These are phyloP conservation scores for Dryomyza anilis DNA, from an alignment of 2,888 invertebrate genomes.

Conservation along the genomic window DNA sequence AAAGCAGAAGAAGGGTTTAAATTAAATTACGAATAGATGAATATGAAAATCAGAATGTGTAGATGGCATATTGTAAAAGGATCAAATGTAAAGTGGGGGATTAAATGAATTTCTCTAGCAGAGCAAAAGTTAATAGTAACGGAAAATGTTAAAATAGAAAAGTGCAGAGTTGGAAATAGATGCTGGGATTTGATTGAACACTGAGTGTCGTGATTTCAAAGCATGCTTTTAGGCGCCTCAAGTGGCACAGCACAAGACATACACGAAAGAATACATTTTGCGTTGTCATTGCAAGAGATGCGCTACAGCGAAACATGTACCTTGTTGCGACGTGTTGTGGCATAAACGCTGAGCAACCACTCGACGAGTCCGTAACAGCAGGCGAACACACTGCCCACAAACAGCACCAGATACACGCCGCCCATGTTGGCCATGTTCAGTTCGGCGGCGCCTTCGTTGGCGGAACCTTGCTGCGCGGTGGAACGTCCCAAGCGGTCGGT, in stretches of 20 bases:
- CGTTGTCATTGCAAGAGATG: background rate
- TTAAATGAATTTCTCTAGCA: background rate
- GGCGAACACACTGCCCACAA: slow-evolving; percentile 62
- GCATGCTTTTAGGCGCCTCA: background rate
- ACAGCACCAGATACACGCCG: slow-evolving; percentile 69
- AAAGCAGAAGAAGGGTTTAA: background rate
- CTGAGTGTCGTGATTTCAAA: background rate
- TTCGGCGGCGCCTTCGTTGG: slow-evolving; percentile 60
- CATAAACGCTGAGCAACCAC: slow-evolving; percentile 52
- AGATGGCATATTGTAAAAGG: slow-evolving; percentile 1
- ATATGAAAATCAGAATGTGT: background rate
- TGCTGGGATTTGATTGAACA: too few species aligned
- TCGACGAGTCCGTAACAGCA: slow-evolving; percentile 55
- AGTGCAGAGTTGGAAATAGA: too few species aligned
- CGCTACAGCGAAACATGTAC: too few species aligned
- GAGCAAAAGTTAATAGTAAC: too few species aligned
- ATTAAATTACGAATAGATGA: too few species aligned
- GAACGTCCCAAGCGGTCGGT: background rate
- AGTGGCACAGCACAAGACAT: too few species aligned
- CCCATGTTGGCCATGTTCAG: slow-evolving; percentile 71
- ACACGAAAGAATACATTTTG: too few species aligned
- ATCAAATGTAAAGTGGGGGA: background rate
- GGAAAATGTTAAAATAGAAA: too few species aligned
- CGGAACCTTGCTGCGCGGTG: slow-evolving; percentile 42
- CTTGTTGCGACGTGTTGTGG: slow-evolving; percentile 52